A percentile compares a stretch with the other conserved stretches of the same genome.
These are phyloP conservation scores for Phymatocera aterrima DNA, from an alignment of 2,888 invertebrate species.

Conservation along the genomic window DNA sequence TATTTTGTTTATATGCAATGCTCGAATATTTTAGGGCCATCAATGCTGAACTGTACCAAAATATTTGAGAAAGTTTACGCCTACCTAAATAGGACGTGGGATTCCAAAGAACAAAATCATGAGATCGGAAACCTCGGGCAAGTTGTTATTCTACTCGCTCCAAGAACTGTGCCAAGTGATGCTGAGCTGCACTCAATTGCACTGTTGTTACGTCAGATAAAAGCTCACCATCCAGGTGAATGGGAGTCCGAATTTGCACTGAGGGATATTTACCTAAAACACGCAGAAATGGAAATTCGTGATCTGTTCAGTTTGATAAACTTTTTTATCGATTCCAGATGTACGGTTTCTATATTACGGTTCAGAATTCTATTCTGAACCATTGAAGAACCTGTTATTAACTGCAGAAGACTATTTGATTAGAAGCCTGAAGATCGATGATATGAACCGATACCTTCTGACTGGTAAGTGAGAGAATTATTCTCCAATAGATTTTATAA, in stretches of 20 bases:
- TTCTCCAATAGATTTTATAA: neutral
- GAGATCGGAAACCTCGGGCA: constrained; percentile 63
- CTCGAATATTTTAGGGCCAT: constrained; percentile 61
- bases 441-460: constrained; percentile 55
- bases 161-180: constrained; percentile 52
- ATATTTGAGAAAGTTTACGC: constrained; percentile 53
- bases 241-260: no score
- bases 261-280: no score
- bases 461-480: constrained; percentile 52
- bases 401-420: constrained; percentile 62
- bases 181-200: constrained; percentile 53
- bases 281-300: no score
- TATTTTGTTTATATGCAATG: neutral
- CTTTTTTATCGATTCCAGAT: constrained; percentile 55
- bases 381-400: constrained; percentile 58
- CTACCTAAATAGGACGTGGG: constrained; percentile 61
- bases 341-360: constrained; percentile 63
- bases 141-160: constrained; percentile 61
- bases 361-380: constrained; percentile 54
- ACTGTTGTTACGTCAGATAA: constrained; percentile 57
- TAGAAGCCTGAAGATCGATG: constrained; percentile 56
- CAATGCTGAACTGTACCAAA: constrained; percentile 55
- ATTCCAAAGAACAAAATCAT: constrained; percentile 51
- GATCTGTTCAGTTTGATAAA: no score
- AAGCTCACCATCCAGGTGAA: constrained; percentile 62